Conservation (phyloP, 2,113 vertebrate genomes). For the Campylomormyrus numenius region DNA sequence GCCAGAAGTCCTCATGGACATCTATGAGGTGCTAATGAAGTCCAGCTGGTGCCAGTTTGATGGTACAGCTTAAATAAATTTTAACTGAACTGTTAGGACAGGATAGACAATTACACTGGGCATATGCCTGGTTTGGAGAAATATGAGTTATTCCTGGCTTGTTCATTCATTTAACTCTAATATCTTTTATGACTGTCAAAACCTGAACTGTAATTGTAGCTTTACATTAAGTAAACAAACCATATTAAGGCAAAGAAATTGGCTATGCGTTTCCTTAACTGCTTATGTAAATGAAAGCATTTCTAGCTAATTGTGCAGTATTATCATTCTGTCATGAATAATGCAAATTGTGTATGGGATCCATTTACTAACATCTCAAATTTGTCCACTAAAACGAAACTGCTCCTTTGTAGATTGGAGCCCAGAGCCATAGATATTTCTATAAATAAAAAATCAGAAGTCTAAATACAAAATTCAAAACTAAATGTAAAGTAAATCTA, state of each 20-base stretch:
- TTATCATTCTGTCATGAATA: background rate
- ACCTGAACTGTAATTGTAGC: background rate
- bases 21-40: background rate
- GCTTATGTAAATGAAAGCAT: constrained; percentile 10
- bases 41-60: background rate
- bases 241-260: background rate
- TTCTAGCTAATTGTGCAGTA: background rate
- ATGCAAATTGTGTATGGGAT: background rate
- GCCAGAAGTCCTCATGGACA: background rate
- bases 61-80: background rate
- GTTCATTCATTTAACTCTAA: background rate
- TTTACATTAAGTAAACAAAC: constrained; percentile 1
- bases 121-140: background rate
- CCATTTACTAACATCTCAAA: background rate
- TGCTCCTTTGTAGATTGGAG: background rate
- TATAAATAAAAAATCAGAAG: background rate
- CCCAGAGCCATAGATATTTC: background rate
- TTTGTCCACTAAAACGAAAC: background rate
- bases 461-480: background rate
- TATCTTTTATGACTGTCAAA: background rate
- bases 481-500: background rate
- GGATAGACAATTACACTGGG: background rate
- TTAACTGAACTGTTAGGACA: background rate
- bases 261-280: background rate
- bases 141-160: background rate